Percentiles rank a stretch among this genome's conserved stretches.
Conservation (phyloP, 2,113 vertebrate genomes). For the Archilochus colubris region DNA sequence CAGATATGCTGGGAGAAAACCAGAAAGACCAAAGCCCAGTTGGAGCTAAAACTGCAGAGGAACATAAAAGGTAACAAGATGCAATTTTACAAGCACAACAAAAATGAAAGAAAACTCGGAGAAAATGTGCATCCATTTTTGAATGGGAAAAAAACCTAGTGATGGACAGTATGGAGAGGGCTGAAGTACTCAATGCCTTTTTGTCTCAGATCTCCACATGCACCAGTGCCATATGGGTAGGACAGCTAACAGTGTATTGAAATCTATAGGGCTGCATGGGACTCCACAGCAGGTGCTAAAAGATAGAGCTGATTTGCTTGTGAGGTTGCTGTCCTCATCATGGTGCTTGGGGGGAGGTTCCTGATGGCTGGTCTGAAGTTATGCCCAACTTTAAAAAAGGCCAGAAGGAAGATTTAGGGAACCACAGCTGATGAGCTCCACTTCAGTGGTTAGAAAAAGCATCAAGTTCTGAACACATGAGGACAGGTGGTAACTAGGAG, state of each 20-base stretch:
- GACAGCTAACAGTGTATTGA: not conserved
- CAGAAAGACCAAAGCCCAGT: constrained; percentile 4
- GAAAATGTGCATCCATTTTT: not conserved
- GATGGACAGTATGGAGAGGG: not conserved
- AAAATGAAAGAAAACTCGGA: not conserved
- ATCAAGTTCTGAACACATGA: not conserved
- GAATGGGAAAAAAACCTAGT: not conserved
- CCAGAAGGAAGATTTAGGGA: not conserved
- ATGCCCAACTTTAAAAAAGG: not conserved
- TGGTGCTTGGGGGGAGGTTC: not conserved
- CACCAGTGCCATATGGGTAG: not conserved
- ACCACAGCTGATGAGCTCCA: not conserved
- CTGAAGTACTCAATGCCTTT: not conserved
- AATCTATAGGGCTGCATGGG: not conserved
- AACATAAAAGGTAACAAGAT: constrained; percentile 15
- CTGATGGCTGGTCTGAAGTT: not conserved
- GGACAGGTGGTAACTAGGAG: not conserved
- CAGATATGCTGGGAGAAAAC: constrained; percentile 14
- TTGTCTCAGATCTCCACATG: not conserved
- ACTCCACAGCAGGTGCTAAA: not conserved
- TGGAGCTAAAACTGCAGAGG: constrained; percentile 2
- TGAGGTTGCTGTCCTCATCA: not conserved
- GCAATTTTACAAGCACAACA: not conserved
- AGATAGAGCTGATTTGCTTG: not conserved
- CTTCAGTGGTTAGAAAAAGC: not conserved